Percentiles rank a stretch among this genome's conserved stretches.
Evolutionary conservation across 2,113 vertebrate species (phyloP).

Genomic region (Chaetorhynchus papuensis): DNA sequence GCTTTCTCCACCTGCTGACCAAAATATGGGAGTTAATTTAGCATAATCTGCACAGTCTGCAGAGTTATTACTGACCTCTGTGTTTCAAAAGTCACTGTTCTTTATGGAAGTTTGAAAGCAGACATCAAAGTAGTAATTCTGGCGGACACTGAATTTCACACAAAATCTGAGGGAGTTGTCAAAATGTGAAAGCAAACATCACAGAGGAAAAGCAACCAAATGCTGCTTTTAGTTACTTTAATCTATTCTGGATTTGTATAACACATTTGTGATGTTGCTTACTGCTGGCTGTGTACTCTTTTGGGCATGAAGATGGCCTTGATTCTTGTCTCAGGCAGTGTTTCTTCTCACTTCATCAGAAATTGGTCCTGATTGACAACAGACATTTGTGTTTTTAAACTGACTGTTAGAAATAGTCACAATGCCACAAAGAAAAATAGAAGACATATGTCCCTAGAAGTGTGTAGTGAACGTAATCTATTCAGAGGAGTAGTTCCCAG

Average conservation of each 20-base stretch:
- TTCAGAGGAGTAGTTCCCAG: conserved; percentile 35
- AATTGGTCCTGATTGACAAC: conserved; percentile 76
- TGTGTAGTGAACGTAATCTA: conserved; percentile 21
- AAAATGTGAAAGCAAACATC: conserved; percentile 50
- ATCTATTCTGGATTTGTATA: conserved; percentile 53
- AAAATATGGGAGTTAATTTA: neutral
- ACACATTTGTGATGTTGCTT: conserved; percentile 48
- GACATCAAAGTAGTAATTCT: conserved; percentile 52
- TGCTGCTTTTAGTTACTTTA: conserved; percentile 41
- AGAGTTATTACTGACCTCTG: neutral
- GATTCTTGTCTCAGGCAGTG: conserved; percentile 69
- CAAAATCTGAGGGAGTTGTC: conserved; percentile 46
- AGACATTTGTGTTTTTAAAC: conserved; percentile 71
- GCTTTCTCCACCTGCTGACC: neutral
- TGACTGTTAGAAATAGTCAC: conserved; percentile 70
- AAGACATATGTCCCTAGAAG: conserved; percentile 73
- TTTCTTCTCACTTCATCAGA: conserved; percentile 71
- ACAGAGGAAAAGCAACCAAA: conserved; percentile 48
- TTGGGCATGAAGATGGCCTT: conserved; percentile 65
- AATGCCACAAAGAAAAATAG: conserved; percentile 77
- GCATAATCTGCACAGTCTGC: neutral
- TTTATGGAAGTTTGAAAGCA: conserved; percentile 11
- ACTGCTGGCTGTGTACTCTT: conserved; percentile 36
- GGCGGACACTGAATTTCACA: conserved; percentile 36
- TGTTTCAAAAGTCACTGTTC: neutral